Evolutionary conservation across 2,797 vertebrate genomes (phyloP).

Genomic region (Cryptoblepharus egeriae): DNA sequence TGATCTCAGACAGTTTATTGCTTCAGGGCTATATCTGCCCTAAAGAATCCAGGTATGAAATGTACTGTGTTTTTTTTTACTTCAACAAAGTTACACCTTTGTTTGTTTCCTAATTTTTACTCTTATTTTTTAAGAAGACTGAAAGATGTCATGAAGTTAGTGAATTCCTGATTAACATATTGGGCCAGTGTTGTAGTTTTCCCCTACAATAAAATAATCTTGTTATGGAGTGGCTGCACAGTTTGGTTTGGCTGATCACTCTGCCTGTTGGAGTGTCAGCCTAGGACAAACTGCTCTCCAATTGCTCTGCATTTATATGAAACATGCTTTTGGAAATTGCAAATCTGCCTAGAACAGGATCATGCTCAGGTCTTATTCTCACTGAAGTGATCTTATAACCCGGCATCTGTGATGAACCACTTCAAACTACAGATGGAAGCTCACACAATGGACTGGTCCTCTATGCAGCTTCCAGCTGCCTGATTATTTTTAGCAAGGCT

Average conservation of each 20-base stretch:
- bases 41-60: too few relatives aligned
- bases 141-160: not conserved
- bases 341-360: not conserved
- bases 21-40: too few relatives aligned
- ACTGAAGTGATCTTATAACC: not conserved
- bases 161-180: not conserved
- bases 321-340: not conserved
- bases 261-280: not conserved
- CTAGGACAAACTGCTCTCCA: not conserved
- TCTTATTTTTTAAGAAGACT: not conserved
- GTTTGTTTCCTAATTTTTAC: not conserved
- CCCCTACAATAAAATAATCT: too few relatives aligned
- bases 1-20: not conserved
- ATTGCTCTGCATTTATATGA: not conserved
- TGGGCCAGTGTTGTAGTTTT: not conserved
- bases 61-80: not conserved
- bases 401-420: too few relatives aligned
- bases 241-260: not conserved
- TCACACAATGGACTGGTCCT: not conserved
- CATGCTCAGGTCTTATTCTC: not conserved
- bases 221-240: not conserved
- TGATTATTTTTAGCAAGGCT: slow-evolving; percentile 18
- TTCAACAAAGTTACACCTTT: not conserved
- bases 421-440: not conserved
- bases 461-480: not conserved